Evolutionary conservation across 2,888 invertebrate genomes (phyloP).

Genomic region (Bibio marci): DNA sequence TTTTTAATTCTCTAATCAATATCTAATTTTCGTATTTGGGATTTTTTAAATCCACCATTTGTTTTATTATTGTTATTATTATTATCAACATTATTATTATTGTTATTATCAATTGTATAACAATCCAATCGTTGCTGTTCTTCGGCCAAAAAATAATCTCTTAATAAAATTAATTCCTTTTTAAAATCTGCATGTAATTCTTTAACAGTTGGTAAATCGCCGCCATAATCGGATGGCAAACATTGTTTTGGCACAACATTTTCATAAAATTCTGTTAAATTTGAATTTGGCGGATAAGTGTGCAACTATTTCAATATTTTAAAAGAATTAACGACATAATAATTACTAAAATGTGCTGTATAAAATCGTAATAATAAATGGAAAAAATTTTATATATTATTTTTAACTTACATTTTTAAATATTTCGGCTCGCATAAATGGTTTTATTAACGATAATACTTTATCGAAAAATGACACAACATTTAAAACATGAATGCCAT

Average conservation of each 20-base stretch:
- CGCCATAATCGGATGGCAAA: conserved; percentile 43
- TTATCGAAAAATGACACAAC: conserved; percentile 39
- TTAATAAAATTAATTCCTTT: conserved; percentile 6
- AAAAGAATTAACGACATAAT: neutral
- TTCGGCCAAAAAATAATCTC: conserved; percentile 11
- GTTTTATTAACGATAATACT: conserved; percentile 36
- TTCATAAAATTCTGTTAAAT: conserved; percentile 37
- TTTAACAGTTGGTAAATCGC: conserved; percentile 25
- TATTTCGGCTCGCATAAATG: conserved; percentile 41
- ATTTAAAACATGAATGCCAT: conserved; percentile 49
- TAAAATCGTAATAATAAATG: neutral
- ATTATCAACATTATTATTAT: neutral
- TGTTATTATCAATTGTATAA: neutral
- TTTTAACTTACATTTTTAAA: conserved; percentile 23
- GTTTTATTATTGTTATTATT: too few relatives aligned
- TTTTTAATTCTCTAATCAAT: neutral
- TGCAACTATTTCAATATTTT: conserved; percentile 31
- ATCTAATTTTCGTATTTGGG: neutral
- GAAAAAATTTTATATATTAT: too few relatives aligned
- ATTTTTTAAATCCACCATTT: neutral
- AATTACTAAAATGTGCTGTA: neutral
- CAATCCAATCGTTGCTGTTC: conserved; percentile 8
- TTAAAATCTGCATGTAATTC: conserved; percentile 9
- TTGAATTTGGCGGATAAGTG: conserved; percentile 37
- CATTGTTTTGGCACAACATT: conserved; percentile 36